These are phyloP conservation scores for Zhengitettix transpicula DNA, from an alignment of 2,888 invertebrate species.

Conservation along the genomic window DNA sequence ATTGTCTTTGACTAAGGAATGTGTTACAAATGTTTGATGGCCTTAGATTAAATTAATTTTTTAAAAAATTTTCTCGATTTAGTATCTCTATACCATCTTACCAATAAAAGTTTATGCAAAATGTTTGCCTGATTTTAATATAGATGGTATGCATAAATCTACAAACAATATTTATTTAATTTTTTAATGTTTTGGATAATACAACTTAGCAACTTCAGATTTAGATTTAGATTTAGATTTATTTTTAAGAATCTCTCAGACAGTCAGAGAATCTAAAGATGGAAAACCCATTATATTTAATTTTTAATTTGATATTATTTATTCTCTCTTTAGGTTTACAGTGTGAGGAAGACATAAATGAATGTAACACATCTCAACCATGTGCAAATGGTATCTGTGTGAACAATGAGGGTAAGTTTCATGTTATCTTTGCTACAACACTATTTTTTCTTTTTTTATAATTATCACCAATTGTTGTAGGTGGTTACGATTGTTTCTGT, in stretches of 20 bases:
- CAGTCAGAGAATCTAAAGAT: no score
- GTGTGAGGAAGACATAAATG: slow-evolving; percentile 54
- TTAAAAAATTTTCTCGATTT: no score
- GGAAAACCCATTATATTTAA: background rate
- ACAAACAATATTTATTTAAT: no score
- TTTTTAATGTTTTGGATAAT: no score
- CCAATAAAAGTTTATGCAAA: no score
- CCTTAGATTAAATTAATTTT: no score
- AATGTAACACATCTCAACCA: slow-evolving; percentile 34
- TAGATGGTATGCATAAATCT: no score
- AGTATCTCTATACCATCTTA: no score
- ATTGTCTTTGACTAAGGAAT: background rate
- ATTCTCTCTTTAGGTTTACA: slow-evolving; percentile 23
- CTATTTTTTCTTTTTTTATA: background rate
- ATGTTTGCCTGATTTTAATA: no score
- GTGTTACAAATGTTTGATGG: background rate
- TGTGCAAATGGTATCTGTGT: slow-evolving; percentile 74
- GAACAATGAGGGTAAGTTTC: slow-evolving; percentile 42
- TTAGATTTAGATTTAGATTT: no score
- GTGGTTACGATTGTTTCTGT: slow-evolving; percentile 68
- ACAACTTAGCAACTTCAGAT: no score
- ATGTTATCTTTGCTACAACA: background rate
- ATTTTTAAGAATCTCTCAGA: no score
- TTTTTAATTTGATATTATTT: background rate
- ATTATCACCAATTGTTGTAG: slow-evolving; percentile 11